Percentiles rank a stretch among this genome's conserved stretches.
These are phyloP conservation scores for Gasterosteus nipponicus DNA, from an alignment of 2,113 vertebrate genomes.

Conservation along the genomic window DNA sequence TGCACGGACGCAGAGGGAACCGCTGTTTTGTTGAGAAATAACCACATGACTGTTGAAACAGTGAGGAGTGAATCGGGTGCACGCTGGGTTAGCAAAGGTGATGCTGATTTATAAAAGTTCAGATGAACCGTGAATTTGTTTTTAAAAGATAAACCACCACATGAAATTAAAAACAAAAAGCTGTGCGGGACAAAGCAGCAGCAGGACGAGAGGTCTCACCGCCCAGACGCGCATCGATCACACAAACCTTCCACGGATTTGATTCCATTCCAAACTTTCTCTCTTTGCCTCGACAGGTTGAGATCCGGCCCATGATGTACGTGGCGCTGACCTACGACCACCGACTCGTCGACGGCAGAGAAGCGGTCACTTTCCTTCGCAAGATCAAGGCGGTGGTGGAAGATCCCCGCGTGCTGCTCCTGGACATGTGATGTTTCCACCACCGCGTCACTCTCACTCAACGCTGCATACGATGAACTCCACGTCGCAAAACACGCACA, in stretches of 20 bases:
- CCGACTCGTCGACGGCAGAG: slow-evolving; percentile 93
- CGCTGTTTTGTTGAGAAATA: neutral
- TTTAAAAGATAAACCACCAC: neutral
- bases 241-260: no score
- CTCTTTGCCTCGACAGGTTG: slow-evolving; percentile 81
- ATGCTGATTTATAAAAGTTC: neutral
- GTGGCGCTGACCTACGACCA: slow-evolving; percentile 95
- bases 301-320: slow-evolving; percentile 95
- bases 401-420: slow-evolving; percentile 91
- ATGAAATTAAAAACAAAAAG: neutral
- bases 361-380: slow-evolving; percentile 93
- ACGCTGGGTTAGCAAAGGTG: neutral
- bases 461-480: slow-evolving; percentile 31
- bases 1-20: neutral
- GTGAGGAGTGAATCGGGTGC: neutral
- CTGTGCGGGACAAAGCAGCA: neutral
- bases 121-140: neutral
- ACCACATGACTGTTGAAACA: neutral
- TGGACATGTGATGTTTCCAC: slow-evolving; percentile 85
- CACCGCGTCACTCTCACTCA: slow-evolving; percentile 21
- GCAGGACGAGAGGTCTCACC: neutral
- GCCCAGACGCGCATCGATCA: neutral
- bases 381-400: slow-evolving; percentile 96
- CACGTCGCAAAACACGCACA: slow-evolving; percentile 32
- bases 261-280: neutral